A percentile compares a stretch with the other conserved stretches of the same genome.
Conservation (phyloP, 1,140 invertebrate genomes). For the Halictus rubicundus region DNA sequence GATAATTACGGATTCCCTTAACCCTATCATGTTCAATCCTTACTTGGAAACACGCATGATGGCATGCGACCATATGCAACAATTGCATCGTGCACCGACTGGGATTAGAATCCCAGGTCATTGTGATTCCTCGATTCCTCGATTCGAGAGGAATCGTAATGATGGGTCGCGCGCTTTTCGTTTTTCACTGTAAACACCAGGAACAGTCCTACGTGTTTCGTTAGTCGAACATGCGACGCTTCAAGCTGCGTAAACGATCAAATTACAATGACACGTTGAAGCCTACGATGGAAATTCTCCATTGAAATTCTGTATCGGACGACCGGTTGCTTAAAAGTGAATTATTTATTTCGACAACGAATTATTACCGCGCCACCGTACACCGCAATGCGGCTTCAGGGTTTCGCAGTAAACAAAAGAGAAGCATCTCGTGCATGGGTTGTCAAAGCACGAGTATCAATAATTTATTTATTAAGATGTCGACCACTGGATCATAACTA, state of each 20-base stretch:
- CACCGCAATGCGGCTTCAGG: no score
- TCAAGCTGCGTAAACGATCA: constrained; percentile 34
- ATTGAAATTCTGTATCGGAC: not conserved
- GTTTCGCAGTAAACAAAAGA: no score
- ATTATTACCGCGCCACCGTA: no score
- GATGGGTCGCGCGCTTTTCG: constrained; percentile 58
- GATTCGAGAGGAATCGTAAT: constrained; percentile 62
- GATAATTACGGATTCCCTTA: constrained; percentile 44
- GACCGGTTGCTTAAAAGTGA: not conserved
- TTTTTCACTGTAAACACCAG: constrained; percentile 54
- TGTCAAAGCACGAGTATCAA: no score
- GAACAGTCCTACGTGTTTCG: constrained; percentile 43
- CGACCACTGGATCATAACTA: no score
- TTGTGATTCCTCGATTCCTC: constrained; percentile 62
- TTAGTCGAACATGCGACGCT: constrained; percentile 41
- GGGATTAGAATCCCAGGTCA: constrained; percentile 62
- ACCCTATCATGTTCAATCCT: constrained; percentile 31
- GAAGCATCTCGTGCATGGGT: no score
- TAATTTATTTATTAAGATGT: no score
- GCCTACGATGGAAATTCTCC: not conserved
- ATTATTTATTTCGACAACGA: no score
- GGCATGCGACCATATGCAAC: constrained; percentile 65
- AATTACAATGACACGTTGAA: constrained; percentile 41
- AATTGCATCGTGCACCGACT: constrained; percentile 62
- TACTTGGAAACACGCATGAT: constrained; percentile 63